phyloP scores from a whole-genome alignment of 2,888 invertebrate genomes.

The Lasioglossum vierecki region DNA sequence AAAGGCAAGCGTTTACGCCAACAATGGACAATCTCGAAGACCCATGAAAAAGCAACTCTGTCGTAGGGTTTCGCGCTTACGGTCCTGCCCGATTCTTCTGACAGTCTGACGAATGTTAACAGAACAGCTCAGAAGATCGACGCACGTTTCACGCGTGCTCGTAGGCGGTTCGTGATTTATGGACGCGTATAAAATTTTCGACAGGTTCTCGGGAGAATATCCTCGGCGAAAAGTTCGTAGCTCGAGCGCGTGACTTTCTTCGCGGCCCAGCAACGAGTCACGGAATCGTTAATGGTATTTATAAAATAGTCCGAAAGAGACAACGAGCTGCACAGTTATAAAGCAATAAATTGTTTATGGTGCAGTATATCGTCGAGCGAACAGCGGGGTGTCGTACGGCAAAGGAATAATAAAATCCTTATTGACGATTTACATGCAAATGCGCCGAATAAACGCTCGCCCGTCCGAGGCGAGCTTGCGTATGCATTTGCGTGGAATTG shows the following conservation, averaged over 20 bases:
- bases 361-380: constrained; percentile 45
- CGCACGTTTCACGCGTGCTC: constrained; percentile 35
- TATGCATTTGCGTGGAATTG: constrained; percentile 23
- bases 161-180: constrained; percentile 55
- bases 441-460: constrained; percentile 28
- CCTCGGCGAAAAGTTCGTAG: not conserved
- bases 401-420: constrained; percentile 52
- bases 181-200: constrained; percentile 43
- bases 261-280: constrained; percentile 15
- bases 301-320: constrained; percentile 11
- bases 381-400: constrained; percentile 26
- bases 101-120: constrained; percentile 71
- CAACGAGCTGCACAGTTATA: constrained; percentile 50
- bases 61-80: constrained; percentile 53
- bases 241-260: not conserved
- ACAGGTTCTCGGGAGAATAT: constrained; percentile 8
- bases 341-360: constrained; percentile 65
- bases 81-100: constrained; percentile 62
- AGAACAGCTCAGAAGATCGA: constrained; percentile 60
- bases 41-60: constrained; percentile 75
- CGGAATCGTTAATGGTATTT: constrained; percentile 32
- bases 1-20: constrained; percentile 7
- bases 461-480: constrained; percentile 2
- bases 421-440: constrained; percentile 53
- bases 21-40: constrained; percentile 35